Base-by-base conservation (phyloP, 1,140 invertebrate genomes). In the Magallana ariakensis region DNA sequence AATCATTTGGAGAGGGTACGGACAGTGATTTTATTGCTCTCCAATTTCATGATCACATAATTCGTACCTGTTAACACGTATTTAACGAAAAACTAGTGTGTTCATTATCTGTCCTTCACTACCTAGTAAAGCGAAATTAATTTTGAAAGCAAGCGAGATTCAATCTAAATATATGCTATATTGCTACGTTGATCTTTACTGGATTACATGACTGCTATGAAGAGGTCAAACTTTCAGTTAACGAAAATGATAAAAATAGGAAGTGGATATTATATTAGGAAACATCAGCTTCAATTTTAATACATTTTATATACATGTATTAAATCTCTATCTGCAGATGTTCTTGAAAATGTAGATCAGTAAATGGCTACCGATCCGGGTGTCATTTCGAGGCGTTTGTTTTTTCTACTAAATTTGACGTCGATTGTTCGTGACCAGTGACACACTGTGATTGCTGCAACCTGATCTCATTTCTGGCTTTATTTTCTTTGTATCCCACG, bases 371-470 rank as follows among this genome's bases (percentile, higher is more conserved):
- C 66, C 66, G 66, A 75, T 75, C 66, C 66, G 19, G 66, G 75
- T 85, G 84, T 85, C 84, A 85, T 56, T 85, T 85, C 66, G 70
- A 85, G 84, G 84, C 84, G 66, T 58, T 82, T 53, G 82, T 58
- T 46, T 86, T 80, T 86, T 86, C 57, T 80, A 82, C 75, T 81
- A 81, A 86, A 81, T 86, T 86, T 86, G 57, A 53, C 80, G 58
- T 60, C n/a, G 13, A 81, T 86, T 86, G 85, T 86, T 60, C 22
- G 22, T 82, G 58, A n/a, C 56, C 80, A 82, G 54, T 86, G 85
- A 86, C 58, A 56, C 80, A 22, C 55, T 33, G 58, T 81, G 80
- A 86, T 82, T 62, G 85, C 80, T 82, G 75, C 56, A 16, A 81
- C 82, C 56, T 46, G 56, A 84, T 58, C 82, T 84, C 33, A 56